These are phyloP conservation scores for Enteromius mattozi DNA, from an alignment of 2,797 vertebrate genomes.

Conservation along the genomic window DNA sequence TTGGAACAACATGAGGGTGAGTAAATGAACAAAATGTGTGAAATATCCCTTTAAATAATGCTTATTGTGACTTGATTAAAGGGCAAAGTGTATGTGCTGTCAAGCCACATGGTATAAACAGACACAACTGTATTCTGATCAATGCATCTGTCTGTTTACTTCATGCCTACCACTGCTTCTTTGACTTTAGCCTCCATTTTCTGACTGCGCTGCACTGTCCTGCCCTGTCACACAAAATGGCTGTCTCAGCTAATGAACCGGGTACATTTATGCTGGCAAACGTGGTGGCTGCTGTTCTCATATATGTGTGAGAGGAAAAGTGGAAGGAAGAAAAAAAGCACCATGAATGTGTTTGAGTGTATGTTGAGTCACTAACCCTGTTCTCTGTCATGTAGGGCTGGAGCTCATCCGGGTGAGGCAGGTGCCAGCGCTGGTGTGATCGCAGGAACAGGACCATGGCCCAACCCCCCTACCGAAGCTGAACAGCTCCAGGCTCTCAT, in stretches of 20 bases:
- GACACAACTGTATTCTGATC: constrained; percentile 26
- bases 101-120: constrained; percentile 3
- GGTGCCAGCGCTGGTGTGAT: constrained; percentile 48
- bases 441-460: constrained; percentile 81
- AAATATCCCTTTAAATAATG: background rate
- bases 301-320: constrained; percentile 37
- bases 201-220: constrained; percentile 50
- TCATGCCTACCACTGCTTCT: constrained; percentile 31
- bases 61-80: background rate
- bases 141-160: constrained; percentile 49
- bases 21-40: background rate
- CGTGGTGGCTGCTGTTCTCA: constrained; percentile 41
- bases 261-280: constrained; percentile 44
- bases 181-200: constrained; percentile 58
- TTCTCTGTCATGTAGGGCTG: constrained; percentile 65
- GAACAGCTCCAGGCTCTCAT: constrained; percentile 89
- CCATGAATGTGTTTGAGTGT: background rate
- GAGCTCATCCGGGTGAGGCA: constrained; percentile 83
- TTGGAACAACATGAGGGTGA: background rate
- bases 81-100: constrained; percentile 19
- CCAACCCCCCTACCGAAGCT: constrained; percentile 87
- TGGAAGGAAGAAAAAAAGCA: background rate
- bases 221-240: constrained; percentile 61
- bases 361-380: constrained; percentile 31
- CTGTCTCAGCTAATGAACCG: constrained; percentile 52